Evolutionary conservation across 1,140 invertebrate species (phyloP).

Genomic region (Anadara kagoshimensis): DNA sequence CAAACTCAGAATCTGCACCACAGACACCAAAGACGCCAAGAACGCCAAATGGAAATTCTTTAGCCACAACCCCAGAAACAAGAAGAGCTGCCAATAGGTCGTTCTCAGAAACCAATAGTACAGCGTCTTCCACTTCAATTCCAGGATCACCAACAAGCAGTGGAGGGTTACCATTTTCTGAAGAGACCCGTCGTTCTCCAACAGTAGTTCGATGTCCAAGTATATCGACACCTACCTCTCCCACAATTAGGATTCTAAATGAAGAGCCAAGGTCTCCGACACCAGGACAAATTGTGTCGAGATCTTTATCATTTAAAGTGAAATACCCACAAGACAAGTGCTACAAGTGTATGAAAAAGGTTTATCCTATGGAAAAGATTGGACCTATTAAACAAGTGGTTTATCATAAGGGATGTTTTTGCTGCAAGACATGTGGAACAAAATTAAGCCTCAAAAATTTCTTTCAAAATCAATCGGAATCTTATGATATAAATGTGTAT

Average conservation of each 20-base stretch:
- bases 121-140: slow-evolving; percentile 40
- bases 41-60: slow-evolving; percentile 1
- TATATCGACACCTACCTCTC: slow-evolving; percentile 29
- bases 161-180: slow-evolving; percentile 16
- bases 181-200: background rate
- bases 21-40: slow-evolving; percentile 37
- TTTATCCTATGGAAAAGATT: slow-evolving; percentile 50
- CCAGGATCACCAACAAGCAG: slow-evolving; percentile 47
- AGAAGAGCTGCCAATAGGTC: slow-evolving; percentile 11
- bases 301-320: slow-evolving; percentile 37
- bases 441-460: slow-evolving; percentile 49
- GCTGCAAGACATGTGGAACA: slow-evolving; percentile 46
- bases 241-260: slow-evolving; percentile 9
- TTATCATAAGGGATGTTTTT: slow-evolving; percentile 51
- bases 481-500: slow-evolving; percentile 45
- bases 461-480: slow-evolving; percentile 42
- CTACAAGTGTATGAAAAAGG: slow-evolving; percentile 52
- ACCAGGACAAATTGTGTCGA: slow-evolving; percentile 20
- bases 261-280: slow-evolving; percentile 11
- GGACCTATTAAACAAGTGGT: slow-evolving; percentile 51
- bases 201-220: slow-evolving; percentile 15
- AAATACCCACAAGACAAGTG: slow-evolving; percentile 52
- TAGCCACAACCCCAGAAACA: background rate
- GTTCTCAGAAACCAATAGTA: slow-evolving; percentile 43
- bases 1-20: slow-evolving; percentile 23